Percentiles rank a stretch among this genome's conserved stretches.
Evolutionary conservation across 1,140 invertebrate species (phyloP).

Genomic region (Hycleus cichorii): DNA sequence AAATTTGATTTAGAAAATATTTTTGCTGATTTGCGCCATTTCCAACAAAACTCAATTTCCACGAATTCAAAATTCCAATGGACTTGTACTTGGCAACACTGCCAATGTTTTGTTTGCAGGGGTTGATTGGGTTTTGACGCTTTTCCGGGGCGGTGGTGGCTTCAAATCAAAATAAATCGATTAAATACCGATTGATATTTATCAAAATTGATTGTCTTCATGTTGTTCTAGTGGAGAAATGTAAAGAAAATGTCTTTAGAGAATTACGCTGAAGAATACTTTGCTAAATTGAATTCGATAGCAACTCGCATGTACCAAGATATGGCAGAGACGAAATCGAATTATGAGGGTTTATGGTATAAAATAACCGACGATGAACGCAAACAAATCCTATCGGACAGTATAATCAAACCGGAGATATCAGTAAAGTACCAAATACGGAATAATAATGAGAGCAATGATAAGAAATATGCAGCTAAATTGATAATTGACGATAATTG

Average conservation of each 20-base stretch:
- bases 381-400: slow-evolving; percentile 65
- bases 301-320: slow-evolving; percentile 61
- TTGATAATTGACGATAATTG: slow-evolving; percentile 47
- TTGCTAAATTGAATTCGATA: slow-evolving; percentile 59
- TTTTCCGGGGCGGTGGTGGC: too few relatives aligned
- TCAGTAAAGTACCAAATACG: slow-evolving; percentile 56
- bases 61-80: too few relatives aligned
- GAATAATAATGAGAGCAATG: slow-evolving; percentile 40
- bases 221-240: too few relatives aligned
- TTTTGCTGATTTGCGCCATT: too few relatives aligned
- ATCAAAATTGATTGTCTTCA: too few relatives aligned
- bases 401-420: slow-evolving; percentile 66
- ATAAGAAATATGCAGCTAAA: slow-evolving; percentile 43
- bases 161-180: too few relatives aligned
- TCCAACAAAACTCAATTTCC: too few relatives aligned
- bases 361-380: slow-evolving; percentile 58
- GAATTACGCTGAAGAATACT: slow-evolving; percentile 58
- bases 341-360: slow-evolving; percentile 64
- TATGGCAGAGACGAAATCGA: slow-evolving; percentile 56
- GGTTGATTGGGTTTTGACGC: too few relatives aligned
- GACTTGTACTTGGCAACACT: too few relatives aligned
- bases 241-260: slow-evolving; percentile 30
- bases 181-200: too few relatives aligned
- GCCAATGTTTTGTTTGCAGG: too few relatives aligned
- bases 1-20: too few relatives aligned